Percentiles rank a stretch among this genome's conserved stretches.
phyloP scores from a whole-genome alignment of 2,888 invertebrate genomes.

The Catonia carolina region DNA sequence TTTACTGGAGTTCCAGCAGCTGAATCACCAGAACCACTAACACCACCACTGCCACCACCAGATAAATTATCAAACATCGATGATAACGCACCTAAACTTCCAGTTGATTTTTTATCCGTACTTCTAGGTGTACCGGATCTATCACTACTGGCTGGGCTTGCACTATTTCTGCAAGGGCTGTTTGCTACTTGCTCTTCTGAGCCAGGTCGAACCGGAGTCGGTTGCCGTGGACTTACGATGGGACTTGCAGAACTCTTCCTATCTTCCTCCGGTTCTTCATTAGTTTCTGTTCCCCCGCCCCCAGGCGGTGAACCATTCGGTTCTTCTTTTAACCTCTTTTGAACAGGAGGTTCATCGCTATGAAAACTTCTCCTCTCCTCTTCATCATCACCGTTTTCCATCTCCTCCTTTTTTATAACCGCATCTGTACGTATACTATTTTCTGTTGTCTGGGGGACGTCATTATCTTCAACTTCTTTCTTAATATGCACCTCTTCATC shows the following conservation, averaged over 20 bases:
- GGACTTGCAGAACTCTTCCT: conserved; percentile 30
- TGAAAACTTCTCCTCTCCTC: conserved; percentile 40
- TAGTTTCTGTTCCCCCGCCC: background rate
- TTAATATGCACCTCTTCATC: conserved; percentile 52
- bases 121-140: conserved; percentile 69
- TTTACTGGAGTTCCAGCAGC: conserved; percentile 56
- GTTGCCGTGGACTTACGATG: conserved; percentile 34
- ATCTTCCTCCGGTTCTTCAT: conserved; percentile 31
- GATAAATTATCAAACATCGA: conserved; percentile 86
- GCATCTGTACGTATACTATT: conserved; percentile 40
- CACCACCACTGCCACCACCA: conserved; percentile 43
- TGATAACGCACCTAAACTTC: conserved; percentile 74
- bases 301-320: conserved; percentile 25
- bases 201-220: conserved; percentile 29
- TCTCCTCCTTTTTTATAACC: conserved; percentile 55
- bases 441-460: conserved; percentile 34
- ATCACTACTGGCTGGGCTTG: conserved; percentile 66
- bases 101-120: conserved; percentile 47
- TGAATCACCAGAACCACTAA: conserved; percentile 33
- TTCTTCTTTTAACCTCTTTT: conserved; percentile 28
- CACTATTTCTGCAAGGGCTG: conserved; percentile 57
- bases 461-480: conserved; percentile 42
- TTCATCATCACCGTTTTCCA: conserved; percentile 42
- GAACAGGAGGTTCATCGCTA: conserved; percentile 31
- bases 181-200: conserved; percentile 38